Conservation (phyloP, 2,797 vertebrate genomes). For the Malacoctenus gilli region DNA sequence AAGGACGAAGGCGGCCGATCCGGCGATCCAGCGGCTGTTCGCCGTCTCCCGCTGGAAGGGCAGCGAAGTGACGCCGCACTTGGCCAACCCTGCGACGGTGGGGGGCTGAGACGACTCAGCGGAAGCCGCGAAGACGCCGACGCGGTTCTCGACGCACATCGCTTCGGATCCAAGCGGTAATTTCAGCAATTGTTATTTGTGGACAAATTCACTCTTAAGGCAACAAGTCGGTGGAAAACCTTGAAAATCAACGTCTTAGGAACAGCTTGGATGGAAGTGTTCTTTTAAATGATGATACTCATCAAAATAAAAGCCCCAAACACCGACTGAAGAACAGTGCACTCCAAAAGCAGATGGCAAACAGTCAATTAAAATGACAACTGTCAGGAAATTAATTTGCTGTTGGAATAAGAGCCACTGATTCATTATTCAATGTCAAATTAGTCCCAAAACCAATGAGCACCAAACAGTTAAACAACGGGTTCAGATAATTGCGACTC, state of each 20-base stretch:
- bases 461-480: neutral
- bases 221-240: neutral
- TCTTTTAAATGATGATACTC: neutral
- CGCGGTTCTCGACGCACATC: neutral
- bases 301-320: neutral
- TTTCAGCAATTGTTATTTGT: neutral
- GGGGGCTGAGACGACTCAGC: no score
- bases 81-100: no score
- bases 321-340: neutral
- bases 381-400: slow-evolving; percentile 18
- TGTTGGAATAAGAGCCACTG: neutral
- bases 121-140: neutral
- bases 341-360: slow-evolving; percentile 26
- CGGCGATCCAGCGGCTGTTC: slow-evolving; percentile 18
- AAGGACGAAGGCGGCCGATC: slow-evolving; percentile 39
- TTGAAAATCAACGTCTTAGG: neutral
- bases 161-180: neutral
- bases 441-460: neutral
- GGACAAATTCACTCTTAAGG: neutral
- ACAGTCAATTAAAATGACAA: slow-evolving; percentile 26
- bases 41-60: slow-evolving; percentile 17
- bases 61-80: slow-evolving; percentile 10
- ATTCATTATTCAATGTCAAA: slow-evolving; percentile 22
- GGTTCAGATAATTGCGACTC: slow-evolving; percentile 17
- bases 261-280: no score